Conservation (phyloP, 2,888 invertebrate genomes). For the Deilephila elpenor region DNA sequence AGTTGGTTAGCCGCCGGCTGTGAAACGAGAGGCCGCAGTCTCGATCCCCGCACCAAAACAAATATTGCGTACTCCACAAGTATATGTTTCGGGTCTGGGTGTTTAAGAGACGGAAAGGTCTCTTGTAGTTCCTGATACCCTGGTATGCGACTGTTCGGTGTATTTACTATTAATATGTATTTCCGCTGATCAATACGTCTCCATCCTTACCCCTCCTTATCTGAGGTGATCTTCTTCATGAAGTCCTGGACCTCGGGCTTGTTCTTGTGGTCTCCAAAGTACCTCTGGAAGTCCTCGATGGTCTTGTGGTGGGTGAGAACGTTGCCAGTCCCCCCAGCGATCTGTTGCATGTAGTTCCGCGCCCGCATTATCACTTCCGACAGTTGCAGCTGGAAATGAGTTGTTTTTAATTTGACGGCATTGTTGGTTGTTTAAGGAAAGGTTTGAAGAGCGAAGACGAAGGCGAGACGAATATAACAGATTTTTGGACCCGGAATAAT, state of each 20-base stretch:
- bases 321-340: constrained; percentile 94
- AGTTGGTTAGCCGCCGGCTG: too few species aligned
- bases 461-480: too few species aligned
- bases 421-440: background rate
- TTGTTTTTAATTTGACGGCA: too few species aligned
- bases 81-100: too few species aligned
- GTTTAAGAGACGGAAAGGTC: too few species aligned
- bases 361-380: constrained; percentile 99
- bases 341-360: constrained; percentile 96
- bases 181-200: background rate
- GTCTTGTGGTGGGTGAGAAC: constrained; percentile 94
- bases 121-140: background rate
- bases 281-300: constrained; percentile 93
- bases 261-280: constrained; percentile 90
- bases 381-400: constrained; percentile 91
- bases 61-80: too few species aligned
- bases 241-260: constrained; percentile 94
- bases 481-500: too few species aligned
- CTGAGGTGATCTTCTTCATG: constrained; percentile 95
- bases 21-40: too few species aligned
- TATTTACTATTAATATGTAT: background rate
- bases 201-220: constrained; percentile 93
- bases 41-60: too few species aligned
- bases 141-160: background rate
- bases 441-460: background rate